These are phyloP conservation scores for Sebastes iracundus DNA, from an alignment of 2,797 vertebrate species.

Conservation along the genomic window DNA sequence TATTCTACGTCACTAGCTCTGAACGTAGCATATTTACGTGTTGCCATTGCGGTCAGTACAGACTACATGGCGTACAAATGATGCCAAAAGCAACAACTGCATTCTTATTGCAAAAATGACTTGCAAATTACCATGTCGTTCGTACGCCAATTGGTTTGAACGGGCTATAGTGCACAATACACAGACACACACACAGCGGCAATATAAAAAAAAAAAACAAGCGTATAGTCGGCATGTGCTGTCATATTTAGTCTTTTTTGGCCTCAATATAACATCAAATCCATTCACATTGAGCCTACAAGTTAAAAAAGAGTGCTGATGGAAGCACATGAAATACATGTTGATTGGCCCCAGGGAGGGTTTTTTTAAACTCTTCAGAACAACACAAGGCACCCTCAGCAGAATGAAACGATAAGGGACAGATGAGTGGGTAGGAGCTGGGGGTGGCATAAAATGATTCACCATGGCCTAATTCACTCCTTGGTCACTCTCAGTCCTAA, in stretches of 20 bases:
- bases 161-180: neutral
- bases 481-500: slow-evolving; percentile 58
- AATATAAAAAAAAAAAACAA: neutral
- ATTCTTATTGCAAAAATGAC: too few species aligned
- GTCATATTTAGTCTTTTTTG: slow-evolving; percentile 19
- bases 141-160: too few species aligned
- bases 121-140: too few species aligned
- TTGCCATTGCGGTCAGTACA: too few species aligned
- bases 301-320: slow-evolving; percentile 49
- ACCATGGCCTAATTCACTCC: slow-evolving; percentile 62
- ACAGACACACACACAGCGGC: neutral
- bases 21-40: too few species aligned
- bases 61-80: too few species aligned
- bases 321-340: slow-evolving; percentile 61
- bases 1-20: too few species aligned
- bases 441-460: slow-evolving; percentile 61
- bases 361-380: slow-evolving; percentile 41
- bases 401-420: slow-evolving; percentile 61
- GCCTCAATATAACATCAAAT: slow-evolving; percentile 39
- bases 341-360: slow-evolving; percentile 45
- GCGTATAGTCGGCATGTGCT: neutral
- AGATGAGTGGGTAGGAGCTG: slow-evolving; percentile 65
- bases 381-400: slow-evolving; percentile 43
- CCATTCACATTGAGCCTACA: slow-evolving; percentile 37
- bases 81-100: too few species aligned